A percentile compares a stretch with the other conserved stretches of the same genome.
phyloP scores from a whole-genome alignment of 2,797 vertebrate species.

The Anas bernieri region DNA sequence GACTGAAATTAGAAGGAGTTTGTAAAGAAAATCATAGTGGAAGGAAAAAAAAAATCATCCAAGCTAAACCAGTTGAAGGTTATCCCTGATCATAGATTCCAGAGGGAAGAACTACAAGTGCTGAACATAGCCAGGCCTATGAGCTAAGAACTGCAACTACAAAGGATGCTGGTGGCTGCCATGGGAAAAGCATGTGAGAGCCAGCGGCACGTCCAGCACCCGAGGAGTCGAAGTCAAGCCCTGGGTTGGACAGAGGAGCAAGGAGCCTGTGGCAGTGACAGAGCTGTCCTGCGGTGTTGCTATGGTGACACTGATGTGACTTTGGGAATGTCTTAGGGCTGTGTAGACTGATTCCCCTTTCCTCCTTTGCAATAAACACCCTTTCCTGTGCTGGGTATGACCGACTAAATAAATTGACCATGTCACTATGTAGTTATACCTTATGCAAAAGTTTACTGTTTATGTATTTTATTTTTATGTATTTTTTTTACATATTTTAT shows the following conservation, averaged over 20 bases:
- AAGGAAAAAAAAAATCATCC: too few relatives aligned
- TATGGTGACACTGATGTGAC: background rate
- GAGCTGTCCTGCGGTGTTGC: background rate
- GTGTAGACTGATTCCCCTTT: background rate
- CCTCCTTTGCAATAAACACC: background rate
- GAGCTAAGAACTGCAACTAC: background rate
- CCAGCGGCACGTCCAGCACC: background rate
- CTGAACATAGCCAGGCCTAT: background rate
- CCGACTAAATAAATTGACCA: background rate
- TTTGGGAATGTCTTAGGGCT: background rate
- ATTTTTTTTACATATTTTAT: background rate
- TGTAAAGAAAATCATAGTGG: too few relatives aligned
- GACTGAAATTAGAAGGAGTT: too few relatives aligned
- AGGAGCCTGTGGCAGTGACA: background rate
- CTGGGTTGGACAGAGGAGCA: background rate
- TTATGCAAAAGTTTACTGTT: background rate
- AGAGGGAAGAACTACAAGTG: background rate
- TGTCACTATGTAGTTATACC: background rate
- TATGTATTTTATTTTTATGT: accelerated
- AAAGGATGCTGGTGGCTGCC: background rate
- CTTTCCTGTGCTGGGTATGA: background rate
- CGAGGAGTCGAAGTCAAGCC: background rate
- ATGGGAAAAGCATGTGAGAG: background rate
- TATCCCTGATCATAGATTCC: background rate
- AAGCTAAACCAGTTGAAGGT: background rate